Percentiles rank a stretch among this genome's conserved stretches.
phyloP scores from a whole-genome alignment of 1,140 invertebrate genomes.

The Chelonus insularis region DNA sequence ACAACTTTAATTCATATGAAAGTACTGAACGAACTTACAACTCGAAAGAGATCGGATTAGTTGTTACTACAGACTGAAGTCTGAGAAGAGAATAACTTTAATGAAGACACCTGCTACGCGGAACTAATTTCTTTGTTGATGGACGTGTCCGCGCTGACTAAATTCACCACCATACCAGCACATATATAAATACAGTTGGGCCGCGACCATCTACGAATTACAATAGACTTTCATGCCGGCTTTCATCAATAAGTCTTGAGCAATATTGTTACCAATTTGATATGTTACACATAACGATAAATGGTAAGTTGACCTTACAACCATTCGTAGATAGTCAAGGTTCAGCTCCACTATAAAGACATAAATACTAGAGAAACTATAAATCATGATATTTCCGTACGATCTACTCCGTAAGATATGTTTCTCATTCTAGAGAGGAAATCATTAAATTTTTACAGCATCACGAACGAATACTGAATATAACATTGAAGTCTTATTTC shows the following conservation, averaged over 20 bases:
- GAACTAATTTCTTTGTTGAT: constrained; percentile 50
- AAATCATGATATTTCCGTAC: too few species aligned
- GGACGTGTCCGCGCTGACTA: constrained; percentile 49
- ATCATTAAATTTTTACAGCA: too few species aligned
- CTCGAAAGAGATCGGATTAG: not conserved
- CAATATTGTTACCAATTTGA: constrained; percentile 46
- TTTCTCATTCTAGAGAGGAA: too few species aligned
- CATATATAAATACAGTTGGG: constrained; percentile 60
- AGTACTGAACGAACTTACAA: not conserved
- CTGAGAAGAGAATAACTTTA: constrained; percentile 32
- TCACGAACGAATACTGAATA: too few species aligned
- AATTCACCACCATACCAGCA: constrained; percentile 50
- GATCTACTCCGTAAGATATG: too few species aligned
- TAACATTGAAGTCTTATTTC: too few species aligned
- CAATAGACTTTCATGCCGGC: constrained; percentile 61
- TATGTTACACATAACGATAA: constrained; percentile 49
- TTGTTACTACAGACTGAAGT: not conserved
- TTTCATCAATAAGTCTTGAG: constrained; percentile 58
- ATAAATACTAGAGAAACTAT: not conserved
- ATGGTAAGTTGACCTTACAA: not conserved
- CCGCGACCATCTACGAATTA: constrained; percentile 59
- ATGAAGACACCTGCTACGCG: constrained; percentile 24
- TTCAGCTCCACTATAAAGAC: not conserved
- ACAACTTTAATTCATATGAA: not conserved
- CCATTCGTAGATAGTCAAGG: not conserved